Conservation (phyloP, 92 coral and sea anemone species). For the Bergia puertoricense region DNA sequence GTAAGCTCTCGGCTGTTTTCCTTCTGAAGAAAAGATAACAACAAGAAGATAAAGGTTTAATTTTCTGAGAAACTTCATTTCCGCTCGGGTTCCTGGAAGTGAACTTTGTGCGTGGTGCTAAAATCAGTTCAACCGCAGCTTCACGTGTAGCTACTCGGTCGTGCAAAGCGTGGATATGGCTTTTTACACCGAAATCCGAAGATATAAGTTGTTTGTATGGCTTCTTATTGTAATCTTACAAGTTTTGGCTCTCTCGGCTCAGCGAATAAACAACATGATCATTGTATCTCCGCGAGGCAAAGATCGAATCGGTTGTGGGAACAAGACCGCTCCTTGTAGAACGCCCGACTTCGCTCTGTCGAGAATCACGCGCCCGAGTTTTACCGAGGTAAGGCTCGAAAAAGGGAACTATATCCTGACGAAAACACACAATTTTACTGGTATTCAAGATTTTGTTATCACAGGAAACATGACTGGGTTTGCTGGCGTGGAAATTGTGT, state of each 20-base stretch:
- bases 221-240: background rate
- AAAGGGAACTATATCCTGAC: background rate
- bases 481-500: conserved; percentile 14
- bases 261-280: background rate
- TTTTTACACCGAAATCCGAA: background rate
- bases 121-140: too few species aligned
- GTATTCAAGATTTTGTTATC: conserved; percentile 15
- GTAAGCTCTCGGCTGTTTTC: background rate
- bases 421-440: conserved; percentile 33
- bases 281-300: conserved; percentile 33
- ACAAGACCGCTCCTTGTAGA: conserved; percentile 29
- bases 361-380: background rate
- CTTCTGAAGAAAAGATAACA: background rate
- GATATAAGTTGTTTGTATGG: background rate
- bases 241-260: background rate
- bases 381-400: background rate
- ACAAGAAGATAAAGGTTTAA: background rate
- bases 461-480: background rate
- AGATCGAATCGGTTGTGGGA: conserved; percentile 36
- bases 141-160: too few species aligned
- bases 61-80: background rate
- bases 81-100: background rate
- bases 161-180: background rate
- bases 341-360: conserved; percentile 33
- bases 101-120: too few species aligned